These are phyloP conservation scores for Hippocampus barbouri DNA, from an alignment of 2,113 vertebrate species.

Conservation along the genomic window DNA sequence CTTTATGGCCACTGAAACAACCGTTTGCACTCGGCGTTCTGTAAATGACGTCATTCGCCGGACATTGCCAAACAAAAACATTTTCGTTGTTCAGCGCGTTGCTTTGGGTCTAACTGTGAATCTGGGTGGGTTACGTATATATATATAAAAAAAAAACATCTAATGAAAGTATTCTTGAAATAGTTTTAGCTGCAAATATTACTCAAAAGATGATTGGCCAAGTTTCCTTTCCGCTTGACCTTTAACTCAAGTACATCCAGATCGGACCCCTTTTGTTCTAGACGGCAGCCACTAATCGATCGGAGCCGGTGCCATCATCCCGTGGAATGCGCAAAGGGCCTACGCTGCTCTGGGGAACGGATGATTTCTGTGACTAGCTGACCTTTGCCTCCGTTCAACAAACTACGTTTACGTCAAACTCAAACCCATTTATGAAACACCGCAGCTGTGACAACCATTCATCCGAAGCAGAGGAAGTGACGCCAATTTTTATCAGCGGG, in stretches of 20 bases:
- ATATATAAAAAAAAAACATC: too few relatives aligned
- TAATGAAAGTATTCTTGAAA: too few relatives aligned
- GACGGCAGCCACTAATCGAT: constrained; percentile 48
- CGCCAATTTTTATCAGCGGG: constrained; percentile 50
- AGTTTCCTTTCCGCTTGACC: too few relatives aligned
- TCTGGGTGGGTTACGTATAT: too few relatives aligned
- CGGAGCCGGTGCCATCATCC: constrained; percentile 39
- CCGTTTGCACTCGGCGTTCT: too few relatives aligned
- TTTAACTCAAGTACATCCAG: constrained; percentile 22
- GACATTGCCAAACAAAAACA: too few relatives aligned
- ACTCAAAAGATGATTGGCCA: too few relatives aligned
- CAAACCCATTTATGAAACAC: constrained; percentile 38
- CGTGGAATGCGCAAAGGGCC: constrained; percentile 46
- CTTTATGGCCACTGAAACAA: too few relatives aligned
- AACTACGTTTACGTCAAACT: constrained; percentile 24
- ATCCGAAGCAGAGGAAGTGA: constrained; percentile 42
- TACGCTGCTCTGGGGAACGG: constrained; percentile 38
- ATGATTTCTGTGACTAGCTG: constrained; percentile 37
- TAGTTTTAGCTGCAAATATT: too few relatives aligned
- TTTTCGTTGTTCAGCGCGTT: too few relatives aligned
- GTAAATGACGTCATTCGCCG: too few relatives aligned
- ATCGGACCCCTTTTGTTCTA: constrained; percentile 33
- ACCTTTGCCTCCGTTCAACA: constrained; percentile 22
- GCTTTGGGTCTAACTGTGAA: too few relatives aligned
- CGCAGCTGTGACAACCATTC: constrained; percentile 35